Conservation (phyloP, 2,113 vertebrate genomes). For the Mormyrus iriodes region DNA sequence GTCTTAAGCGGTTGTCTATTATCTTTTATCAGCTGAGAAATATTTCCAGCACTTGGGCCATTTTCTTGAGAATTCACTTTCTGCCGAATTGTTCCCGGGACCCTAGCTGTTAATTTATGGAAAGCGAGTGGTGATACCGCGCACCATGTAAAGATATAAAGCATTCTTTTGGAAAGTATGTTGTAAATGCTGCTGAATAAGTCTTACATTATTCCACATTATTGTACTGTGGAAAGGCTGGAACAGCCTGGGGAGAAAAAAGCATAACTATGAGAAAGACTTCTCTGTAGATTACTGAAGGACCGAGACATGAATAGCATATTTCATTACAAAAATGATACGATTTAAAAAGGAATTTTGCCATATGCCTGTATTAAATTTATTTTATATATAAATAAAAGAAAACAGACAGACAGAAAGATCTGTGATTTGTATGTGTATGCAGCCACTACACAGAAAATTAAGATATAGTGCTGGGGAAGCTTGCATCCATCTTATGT, state of each 20-base stretch:
- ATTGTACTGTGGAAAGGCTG: slow-evolving; percentile 36
- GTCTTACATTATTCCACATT: slow-evolving; percentile 40
- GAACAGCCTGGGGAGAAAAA: not conserved
- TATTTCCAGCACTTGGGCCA: slow-evolving; percentile 44
- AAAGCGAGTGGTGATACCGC: slow-evolving; percentile 35
- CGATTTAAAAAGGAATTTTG: not conserved
- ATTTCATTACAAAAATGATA: not conserved
- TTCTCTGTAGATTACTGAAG: not conserved
- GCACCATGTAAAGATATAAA: slow-evolving; percentile 27
- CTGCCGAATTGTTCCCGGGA: slow-evolving; percentile 42
- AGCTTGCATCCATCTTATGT: slow-evolving; percentile 30
- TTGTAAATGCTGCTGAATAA: slow-evolving; percentile 24
- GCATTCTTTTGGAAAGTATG: slow-evolving; percentile 33
- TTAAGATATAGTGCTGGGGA: slow-evolving; percentile 33
- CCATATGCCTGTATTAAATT: not conserved
- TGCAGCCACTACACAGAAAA: slow-evolving; percentile 6
- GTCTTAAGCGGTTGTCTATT: slow-evolving; percentile 31
- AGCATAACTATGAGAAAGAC: not conserved
- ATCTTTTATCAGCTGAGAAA: slow-evolving; percentile 39
- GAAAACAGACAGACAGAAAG: not conserved
- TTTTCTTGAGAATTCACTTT: slow-evolving; percentile 46
- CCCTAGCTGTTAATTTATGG: slow-evolving; percentile 46
- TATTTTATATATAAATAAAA: not conserved
- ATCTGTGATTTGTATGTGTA: slow-evolving; percentile 24
- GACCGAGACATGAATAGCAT: not conserved